Base-by-base conservation (phyloP, 2,113 vertebrate genomes). In the Aleadryas rufinucha region DNA sequence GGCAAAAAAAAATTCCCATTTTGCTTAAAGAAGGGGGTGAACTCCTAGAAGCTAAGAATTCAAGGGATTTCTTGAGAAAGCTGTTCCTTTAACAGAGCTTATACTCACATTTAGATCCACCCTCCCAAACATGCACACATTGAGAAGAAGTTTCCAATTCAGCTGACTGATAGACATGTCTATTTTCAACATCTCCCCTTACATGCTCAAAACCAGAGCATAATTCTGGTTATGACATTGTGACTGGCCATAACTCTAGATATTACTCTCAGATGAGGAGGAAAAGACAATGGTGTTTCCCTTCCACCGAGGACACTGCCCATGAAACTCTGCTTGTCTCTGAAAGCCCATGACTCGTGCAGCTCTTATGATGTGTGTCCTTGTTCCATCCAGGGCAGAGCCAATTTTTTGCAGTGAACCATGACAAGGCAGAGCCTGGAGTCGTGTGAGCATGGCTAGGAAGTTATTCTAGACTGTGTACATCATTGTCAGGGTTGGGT, bases 101-200 rank as follows among this genome's bases (percentile, higher is more conserved):
- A 39, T 89, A 35, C 21, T 45, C 21, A 16, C 42, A 59, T 59
- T 78, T 50, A 89, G n/a, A 91, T 28, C 10, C n/a, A 82, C 8
- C 4, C 8, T 50, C 37, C 7, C 68, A 81, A 72, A 33, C 4
- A 50, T 10, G 39, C 6, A 30, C 22, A 57, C 0, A 0, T 27
- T 26, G 27, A 92, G 61, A 47, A 70, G 74, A 30, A 11, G 15
- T 82, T 91, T 82, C 64, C 16, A 35, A 1, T 69, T 56, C 50
- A 76, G 22, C 11, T 35, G 27, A 64, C 27, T 0, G 1, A 68
- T 7, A 35, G 16, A 60, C 26, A n/a, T 11, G 5, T 11, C 4
- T 35, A 33, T 14, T 35, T 74, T 77, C 54, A 84, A 30, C 17
- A 77, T 65, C 26, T 56, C 3, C 24, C 17, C 5, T 53, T 6